These are phyloP conservation scores for Hemiprocne comata DNA, from an alignment of 2,113 vertebrate species.

Conservation along the genomic window DNA sequence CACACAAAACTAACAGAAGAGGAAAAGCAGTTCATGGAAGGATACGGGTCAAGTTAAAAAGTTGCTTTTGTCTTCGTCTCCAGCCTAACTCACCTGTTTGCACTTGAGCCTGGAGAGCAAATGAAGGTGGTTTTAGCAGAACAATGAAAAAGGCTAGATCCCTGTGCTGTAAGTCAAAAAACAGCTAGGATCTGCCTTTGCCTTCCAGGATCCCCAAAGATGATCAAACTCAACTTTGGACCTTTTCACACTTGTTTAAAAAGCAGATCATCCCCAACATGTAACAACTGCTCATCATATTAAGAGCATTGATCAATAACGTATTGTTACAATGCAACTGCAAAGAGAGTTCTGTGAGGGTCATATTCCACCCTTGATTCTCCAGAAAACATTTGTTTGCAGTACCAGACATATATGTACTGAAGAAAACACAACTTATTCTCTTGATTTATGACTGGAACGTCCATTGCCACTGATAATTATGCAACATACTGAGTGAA, in stretches of 20 bases:
- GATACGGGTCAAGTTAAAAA: neutral
- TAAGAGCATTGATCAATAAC: neutral
- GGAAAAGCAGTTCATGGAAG: neutral
- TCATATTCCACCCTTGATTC: neutral
- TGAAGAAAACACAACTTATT: neutral
- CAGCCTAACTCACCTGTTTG: neutral
- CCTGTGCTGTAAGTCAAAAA: neutral
- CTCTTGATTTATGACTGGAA: neutral
- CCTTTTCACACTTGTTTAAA: neutral
- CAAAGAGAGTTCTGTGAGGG: neutral
- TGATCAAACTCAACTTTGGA: neutral
- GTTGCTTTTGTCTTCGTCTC: neutral
- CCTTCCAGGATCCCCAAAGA: neutral
- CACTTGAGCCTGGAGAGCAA: neutral
- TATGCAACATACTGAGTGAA: neutral
- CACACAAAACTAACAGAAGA: neutral
- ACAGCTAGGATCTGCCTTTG: neutral
- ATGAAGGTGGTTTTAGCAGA: neutral
- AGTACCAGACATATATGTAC: neutral
- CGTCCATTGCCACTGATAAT: neutral
- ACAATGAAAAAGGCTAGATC: neutral
- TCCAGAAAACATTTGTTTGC: neutral
- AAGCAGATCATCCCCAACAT: neutral
- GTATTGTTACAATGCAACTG: neutral
- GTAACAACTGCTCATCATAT: neutral